These are phyloP conservation scores for Phyllotis vaccarum DNA, from an alignment of 2,797 vertebrate genomes.

Conservation along the genomic window DNA sequence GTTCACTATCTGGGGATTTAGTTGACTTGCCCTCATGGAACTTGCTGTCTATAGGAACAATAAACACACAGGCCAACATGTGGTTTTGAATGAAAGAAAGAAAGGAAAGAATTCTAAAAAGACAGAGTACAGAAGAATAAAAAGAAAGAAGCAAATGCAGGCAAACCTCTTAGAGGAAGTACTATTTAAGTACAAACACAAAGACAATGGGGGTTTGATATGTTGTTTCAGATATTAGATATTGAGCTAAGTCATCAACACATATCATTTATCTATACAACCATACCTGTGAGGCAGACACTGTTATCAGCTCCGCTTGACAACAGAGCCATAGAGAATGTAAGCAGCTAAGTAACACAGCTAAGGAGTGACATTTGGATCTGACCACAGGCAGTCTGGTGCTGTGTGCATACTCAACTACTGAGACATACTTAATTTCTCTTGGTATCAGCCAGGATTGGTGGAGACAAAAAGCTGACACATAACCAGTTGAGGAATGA, in stretches of 20 bases:
- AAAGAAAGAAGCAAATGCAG: neutral
- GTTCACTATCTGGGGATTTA: neutral
- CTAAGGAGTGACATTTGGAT: conserved; percentile 6
- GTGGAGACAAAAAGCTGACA: no score
- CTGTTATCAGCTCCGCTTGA: conserved; percentile 12
- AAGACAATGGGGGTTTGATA: neutral
- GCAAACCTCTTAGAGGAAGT: neutral
- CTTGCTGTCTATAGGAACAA: neutral
- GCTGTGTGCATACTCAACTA: neutral
- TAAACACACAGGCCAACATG: neutral
- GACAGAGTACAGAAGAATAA: neutral
- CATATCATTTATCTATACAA: neutral
- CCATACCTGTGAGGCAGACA: neutral
- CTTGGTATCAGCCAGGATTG: neutral
- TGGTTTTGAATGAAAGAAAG: neutral
- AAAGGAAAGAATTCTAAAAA: neutral
- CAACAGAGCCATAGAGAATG: neutral
- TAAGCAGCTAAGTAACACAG: conserved; percentile 34
- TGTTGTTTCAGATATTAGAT: conserved; percentile 9
- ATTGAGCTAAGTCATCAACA: neutral
- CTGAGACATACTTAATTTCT: neutral
- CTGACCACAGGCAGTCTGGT: neutral
- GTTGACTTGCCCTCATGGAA: neutral
- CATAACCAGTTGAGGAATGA: neutral
- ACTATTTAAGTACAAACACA: neutral